Evolutionary conservation across 1,140 invertebrate species (phyloP), one percentile per base, ranked within the genome.

Genomic region (Philotrypesis tridentata): DNA sequence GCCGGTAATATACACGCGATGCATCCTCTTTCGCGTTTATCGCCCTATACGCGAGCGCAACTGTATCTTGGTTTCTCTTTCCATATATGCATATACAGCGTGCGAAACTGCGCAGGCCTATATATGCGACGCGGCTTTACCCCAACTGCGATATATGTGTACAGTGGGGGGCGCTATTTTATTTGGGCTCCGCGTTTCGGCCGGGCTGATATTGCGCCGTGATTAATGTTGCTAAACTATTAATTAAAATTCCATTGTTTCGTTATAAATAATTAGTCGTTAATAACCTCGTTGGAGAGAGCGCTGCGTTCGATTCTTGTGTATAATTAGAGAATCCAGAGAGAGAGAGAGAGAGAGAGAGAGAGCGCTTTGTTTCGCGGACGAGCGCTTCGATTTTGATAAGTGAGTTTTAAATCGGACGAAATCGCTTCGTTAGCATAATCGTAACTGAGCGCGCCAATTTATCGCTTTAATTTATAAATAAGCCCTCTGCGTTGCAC

Each of bases 181-280:
- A 91, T 91, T 91, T 91, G 87, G 89, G 33, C 21, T 43, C 14
- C 21, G 5, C 1, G 29, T 9, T 29, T 89, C 90, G 86, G 83
- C 83, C 82, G 79, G 85, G 86, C 77, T 85, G 87, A 90, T 90
- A 91, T 91, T 89, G 89, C 87, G 83, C 86, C 85, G 88, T 92
- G 90, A 91, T 92, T 90, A 91, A 92, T 90, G 90, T 90, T 89
- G 91, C 90, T 90, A 90, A 92, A 91, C 90, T 92, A 92, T 92
- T 92, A 91, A 91, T 92, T 91, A 89, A 90, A 91, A 91, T 90
- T 90, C 90, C 90, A 91, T 92, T 91, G 90, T 91, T 90, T 87
- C 88, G 90, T 91, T 91, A 90, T 89, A 91, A 92, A 90, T 92
- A 91, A 91, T 91, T 91, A 91, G 87, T 90, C 87, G 87, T 89